These are phyloP conservation scores for Aptenodytes patagonicus DNA, from an alignment of 2,113 vertebrate genomes.

Conservation along the genomic window DNA sequence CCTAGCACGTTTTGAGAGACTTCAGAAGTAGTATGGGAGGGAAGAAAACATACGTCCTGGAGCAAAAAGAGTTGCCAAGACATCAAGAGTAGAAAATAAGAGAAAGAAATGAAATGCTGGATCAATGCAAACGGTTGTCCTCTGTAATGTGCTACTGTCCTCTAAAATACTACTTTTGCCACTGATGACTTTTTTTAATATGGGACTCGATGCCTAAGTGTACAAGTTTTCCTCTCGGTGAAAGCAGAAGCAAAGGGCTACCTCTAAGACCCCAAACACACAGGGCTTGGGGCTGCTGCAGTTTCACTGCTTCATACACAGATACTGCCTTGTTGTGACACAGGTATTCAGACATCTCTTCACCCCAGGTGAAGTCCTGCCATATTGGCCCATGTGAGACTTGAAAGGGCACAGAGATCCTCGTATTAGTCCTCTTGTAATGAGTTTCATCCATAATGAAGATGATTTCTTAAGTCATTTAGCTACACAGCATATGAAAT, in stretches of 20 bases:
- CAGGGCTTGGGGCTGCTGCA: not conserved
- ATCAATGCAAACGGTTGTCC: not conserved
- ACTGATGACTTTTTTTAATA: not conserved
- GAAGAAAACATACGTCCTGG: not conserved
- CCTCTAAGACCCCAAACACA: not conserved
- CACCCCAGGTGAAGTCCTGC: not conserved
- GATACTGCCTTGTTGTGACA: not conserved
- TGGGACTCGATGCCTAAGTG: rapidly evolving
- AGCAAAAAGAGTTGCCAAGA: not conserved
- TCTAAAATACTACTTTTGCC: not conserved
- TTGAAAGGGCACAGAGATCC: not conserved
- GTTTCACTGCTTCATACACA: not conserved
- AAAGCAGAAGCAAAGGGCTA: not conserved
- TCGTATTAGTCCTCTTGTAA: not conserved
- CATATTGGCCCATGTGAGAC: not conserved
- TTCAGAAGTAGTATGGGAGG: not conserved
- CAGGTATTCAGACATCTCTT: not conserved
- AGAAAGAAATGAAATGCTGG: not conserved
- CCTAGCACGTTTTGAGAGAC: not conserved
- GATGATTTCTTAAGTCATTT: not conserved
- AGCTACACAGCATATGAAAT: not conserved
- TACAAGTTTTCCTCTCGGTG: not conserved
- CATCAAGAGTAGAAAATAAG: not conserved
- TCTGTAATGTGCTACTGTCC: not conserved
- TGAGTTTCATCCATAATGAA: not conserved